A percentile compares a stretch with the other conserved stretches of the same genome.
phyloP scores from a whole-genome alignment of 2,888 invertebrate species.

The Clivina fossor region DNA sequence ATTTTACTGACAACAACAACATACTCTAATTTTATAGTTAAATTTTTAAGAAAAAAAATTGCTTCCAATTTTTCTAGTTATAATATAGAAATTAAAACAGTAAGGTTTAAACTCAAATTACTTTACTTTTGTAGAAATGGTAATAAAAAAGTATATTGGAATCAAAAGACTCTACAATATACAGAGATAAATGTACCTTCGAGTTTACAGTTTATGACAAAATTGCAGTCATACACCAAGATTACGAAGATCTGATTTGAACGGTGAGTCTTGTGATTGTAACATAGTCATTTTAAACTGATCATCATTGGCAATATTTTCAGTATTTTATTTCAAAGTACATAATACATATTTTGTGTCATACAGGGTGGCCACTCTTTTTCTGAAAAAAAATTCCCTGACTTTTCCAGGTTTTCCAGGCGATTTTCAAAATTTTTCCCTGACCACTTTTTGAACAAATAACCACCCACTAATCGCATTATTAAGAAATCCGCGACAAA shows the following conservation, averaged over 20 bases:
- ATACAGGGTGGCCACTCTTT: too few relatives aligned
- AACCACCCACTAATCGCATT: too few relatives aligned
- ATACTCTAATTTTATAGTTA: too few relatives aligned
- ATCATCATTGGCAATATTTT: slow-evolving; percentile 28
- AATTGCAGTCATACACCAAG: slow-evolving; percentile 21
- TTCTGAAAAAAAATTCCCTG: too few relatives aligned
- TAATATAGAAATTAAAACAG: slow-evolving; percentile 8
- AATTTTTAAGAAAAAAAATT: too few relatives aligned
- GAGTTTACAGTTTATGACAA: slow-evolving; percentile 47
- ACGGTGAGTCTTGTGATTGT: slow-evolving; percentile 23
- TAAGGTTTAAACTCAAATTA: slow-evolving; percentile 11
- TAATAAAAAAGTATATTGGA: slow-evolving; percentile 14
- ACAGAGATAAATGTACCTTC: slow-evolving; percentile 43
- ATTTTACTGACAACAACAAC: too few relatives aligned
- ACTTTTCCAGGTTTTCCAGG: too few relatives aligned
- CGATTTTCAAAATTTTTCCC: too few relatives aligned
- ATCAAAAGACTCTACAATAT: slow-evolving; percentile 36
- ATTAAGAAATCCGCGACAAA: too few relatives aligned
- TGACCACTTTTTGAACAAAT: too few relatives aligned
- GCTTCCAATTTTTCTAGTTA: slow-evolving; percentile 17
- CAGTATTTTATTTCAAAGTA: too few relatives aligned
- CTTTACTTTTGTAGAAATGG: slow-evolving; percentile 11
- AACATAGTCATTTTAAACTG: slow-evolving; percentile 10
- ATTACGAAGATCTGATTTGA: slow-evolving; percentile 19
- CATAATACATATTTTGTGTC: too few relatives aligned